A percentile compares a stretch with the other conserved stretches of the same genome.
These are phyloP conservation scores for Chascanopsetta lugubris DNA, from an alignment of 2,113 vertebrate species.

Conservation along the genomic window DNA sequence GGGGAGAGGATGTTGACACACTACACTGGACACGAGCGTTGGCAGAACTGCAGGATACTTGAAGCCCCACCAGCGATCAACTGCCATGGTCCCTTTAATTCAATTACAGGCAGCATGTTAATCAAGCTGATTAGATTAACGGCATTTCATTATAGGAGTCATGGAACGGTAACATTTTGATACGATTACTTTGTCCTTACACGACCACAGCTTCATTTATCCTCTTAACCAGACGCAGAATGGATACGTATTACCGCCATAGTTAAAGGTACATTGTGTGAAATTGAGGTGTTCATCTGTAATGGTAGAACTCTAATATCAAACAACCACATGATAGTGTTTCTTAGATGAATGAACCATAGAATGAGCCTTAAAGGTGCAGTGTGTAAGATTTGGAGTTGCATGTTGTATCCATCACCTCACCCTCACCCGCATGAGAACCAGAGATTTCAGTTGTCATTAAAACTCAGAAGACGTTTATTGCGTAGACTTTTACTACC, in stretches of 20 bases:
- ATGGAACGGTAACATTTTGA: constrained; percentile 54
- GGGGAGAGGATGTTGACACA: background rate
- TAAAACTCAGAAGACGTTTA: no score
- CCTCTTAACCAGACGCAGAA: constrained; percentile 20
- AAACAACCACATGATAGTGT: no score
- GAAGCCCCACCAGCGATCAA: constrained; percentile 22
- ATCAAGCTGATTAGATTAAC: constrained; percentile 64
- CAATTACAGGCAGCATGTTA: constrained; percentile 51
- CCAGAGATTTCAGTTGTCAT: no score
- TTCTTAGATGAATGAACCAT: no score
- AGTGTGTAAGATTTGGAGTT: no score
- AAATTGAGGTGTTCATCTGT: no score
- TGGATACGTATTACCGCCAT: no score
- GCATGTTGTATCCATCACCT: background rate
- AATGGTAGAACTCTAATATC: no score
- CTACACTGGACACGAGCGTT: constrained; percentile 18
- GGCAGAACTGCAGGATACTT: constrained; percentile 12
- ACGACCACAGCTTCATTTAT: constrained; percentile 43
- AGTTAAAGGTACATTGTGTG: no score
- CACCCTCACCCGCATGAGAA: no score
- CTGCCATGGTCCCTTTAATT: constrained; percentile 34
- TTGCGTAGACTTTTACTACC: no score
- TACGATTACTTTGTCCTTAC: constrained; percentile 48
- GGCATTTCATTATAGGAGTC: constrained; percentile 62
- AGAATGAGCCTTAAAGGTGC: no score